A percentile compares a stretch with the other conserved stretches of the same genome.
Conservation (phyloP, 2,888 invertebrate genomes). For the Machimus rusticus region DNA sequence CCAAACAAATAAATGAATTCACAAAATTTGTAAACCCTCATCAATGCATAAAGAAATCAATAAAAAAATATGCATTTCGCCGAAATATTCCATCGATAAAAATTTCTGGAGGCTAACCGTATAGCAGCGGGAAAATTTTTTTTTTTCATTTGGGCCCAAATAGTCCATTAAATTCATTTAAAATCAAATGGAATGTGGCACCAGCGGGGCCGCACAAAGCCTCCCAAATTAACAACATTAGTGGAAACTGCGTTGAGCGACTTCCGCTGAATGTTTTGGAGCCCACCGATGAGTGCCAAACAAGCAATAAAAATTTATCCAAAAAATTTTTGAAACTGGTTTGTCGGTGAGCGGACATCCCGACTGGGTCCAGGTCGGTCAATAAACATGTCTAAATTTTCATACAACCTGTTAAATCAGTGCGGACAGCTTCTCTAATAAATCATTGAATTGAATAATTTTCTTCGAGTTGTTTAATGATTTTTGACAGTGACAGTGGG, state of each 20-base stretch:
- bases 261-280: background rate
- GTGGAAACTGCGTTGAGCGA: background rate
- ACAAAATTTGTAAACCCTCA: background rate
- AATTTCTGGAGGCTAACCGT: background rate
- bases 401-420: background rate
- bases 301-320: background rate
- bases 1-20: background rate
- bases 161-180: background rate
- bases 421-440: background rate
- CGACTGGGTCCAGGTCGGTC: background rate
- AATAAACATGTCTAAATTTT: conserved; percentile 20
- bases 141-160: background rate
- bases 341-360: background rate
- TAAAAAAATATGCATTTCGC: background rate
- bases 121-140: background rate
- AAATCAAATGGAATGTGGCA: background rate
- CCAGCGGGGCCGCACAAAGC: background rate
- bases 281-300: background rate
- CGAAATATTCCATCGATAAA: background rate
- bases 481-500: background rate
- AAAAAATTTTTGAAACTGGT: background rate
- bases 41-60: background rate
- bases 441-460: conserved; percentile 24
- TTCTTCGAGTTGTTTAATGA: background rate
- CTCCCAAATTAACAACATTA: background rate